A percentile compares a stretch with the other conserved stretches of the same genome.
Evolutionary conservation across 2,888 invertebrate genomes (phyloP).

Genomic region (Tetragnatha montana): DNA sequence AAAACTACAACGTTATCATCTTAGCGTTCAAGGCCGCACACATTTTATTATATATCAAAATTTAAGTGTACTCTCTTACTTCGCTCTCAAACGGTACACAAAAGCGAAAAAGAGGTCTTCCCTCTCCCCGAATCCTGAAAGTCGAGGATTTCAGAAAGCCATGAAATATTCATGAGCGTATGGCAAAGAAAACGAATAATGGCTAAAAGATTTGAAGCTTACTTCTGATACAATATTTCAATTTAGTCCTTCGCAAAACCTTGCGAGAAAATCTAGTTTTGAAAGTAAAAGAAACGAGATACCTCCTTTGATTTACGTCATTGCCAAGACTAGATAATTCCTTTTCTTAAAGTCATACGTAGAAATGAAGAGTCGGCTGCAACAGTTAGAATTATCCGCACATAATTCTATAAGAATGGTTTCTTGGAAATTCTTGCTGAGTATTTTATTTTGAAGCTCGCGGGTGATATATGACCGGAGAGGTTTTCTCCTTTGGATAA

Average conservation of each 20-base stretch:
- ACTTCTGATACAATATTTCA: conserved; percentile 55
- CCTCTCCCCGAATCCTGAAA: background rate
- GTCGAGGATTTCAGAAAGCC: conserved; percentile 36
- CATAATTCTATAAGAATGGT: background rate
- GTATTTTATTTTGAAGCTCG: too few species aligned
- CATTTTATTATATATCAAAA: background rate
- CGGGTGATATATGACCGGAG: too few species aligned
- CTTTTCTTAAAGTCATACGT: conserved; percentile 15
- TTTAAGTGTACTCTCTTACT: background rate
- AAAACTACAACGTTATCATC: too few species aligned
- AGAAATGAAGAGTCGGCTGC: conserved; percentile 14
- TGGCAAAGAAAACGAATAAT: conserved; percentile 56
- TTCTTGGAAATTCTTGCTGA: too few species aligned
- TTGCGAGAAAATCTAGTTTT: conserved; percentile 37
- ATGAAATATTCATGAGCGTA: conserved; percentile 60
- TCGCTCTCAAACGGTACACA: background rate
- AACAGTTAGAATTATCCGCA: conserved; percentile 17
- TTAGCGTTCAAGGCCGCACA: background rate
- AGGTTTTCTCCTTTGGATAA: too few species aligned
- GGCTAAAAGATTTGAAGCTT: conserved; percentile 59
- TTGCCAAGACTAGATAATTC: conserved; percentile 23
- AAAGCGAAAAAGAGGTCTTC: background rate
- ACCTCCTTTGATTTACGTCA: conserved; percentile 44
- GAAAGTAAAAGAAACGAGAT: conserved; percentile 25
- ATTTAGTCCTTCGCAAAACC: conserved; percentile 49